Base-by-base conservation (phyloP, 2,113 vertebrate species). In the Orientallactaga bullata region DNA sequence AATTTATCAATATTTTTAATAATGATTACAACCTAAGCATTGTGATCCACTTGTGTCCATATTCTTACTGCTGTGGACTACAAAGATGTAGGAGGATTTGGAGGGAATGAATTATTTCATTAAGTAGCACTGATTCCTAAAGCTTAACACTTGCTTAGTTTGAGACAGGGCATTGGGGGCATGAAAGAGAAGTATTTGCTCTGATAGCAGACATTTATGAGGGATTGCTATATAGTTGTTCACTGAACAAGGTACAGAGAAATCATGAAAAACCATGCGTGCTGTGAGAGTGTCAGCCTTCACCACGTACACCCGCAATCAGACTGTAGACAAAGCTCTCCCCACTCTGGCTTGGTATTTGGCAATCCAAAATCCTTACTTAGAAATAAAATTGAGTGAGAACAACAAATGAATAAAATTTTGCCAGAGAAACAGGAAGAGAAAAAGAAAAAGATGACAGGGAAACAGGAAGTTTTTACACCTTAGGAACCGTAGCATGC, bases 261-360 rank as follows among this genome's bases (percentile, higher is more conserved):
- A 37, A 39, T 15, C 5, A 20, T 0, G 47, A 42, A 51, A 26
- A 68, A 26, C 1, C n/a, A 13, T 1, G 5, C 20, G 24, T 7
- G 0, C 42, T 61, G 3, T 9, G 21, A 35, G 3, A 24, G 5
- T 47, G 63, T 6, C 5, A 24, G 61, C 2, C 6, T 11, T 7
- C n/a, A 1, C 12, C n/a, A 10, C 0, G 7, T 42, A 26, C 2
- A 30, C 4, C 30, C 7, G 28, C 47, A 63, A 28, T 26, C 42
- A 7, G 16, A 23, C 37, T 9, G 23, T 47, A 12, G 35, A n/a
- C 7, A 23, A 51, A 32, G 12, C 8, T 7, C 23, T 93, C 5
- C 42, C 16, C 8, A 35, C 78, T n/a, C 51, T 18, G 58, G 47
- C 24, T 74, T 63, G 6, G 32, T 17, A 6, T 26, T 21, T 85